Base-by-base conservation (phyloP, 2,888 invertebrate species). In the Lobophora halterata region DNA sequence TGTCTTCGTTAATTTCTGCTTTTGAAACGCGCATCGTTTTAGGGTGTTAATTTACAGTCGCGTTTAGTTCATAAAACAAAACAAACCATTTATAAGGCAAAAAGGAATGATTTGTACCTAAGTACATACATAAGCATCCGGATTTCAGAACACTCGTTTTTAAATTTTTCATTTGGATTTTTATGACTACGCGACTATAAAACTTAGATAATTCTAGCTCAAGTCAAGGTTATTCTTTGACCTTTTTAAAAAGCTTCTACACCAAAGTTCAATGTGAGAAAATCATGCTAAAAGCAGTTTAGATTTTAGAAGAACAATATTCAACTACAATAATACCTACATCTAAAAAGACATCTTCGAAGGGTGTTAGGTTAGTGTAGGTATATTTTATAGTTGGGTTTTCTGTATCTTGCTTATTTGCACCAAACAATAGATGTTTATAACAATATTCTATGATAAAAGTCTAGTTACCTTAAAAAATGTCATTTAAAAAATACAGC, bases 181-280 rank as follows among this genome's bases (percentile, higher is more conserved):
- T n/a, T n/a, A n/a, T n/a, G n/a, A n/a, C 8, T 38, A 32, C 43
- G 38, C 36, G 24, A 36, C 36, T 46, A 37, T 39, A 31, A 11
- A 8, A 6, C 29, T 34, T 7, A 12, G 18, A 23, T 35, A 38
- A 11, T 27, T 23, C 24, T 25, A 30, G 48, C 44, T 48, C 51
- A 48, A 51, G 27, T 23, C 45, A 34, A 33, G 27, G 23, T 26
- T 16, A 17, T 39, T 39, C 23, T 17, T 41, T 38, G 33, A 29
- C 31, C 23, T 19, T 17, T 31, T 26, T 17, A 9, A 10, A 33
- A 33, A 19, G 19, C 7, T 14, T 14, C 3, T 21, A 19, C 13
- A 42, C 31, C 41, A 42, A 42, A 31, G 41, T 42, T 24, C 12
- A 20, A 32, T 9, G 32, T 12, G 18, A 34, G 23, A 7, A 11